Base-by-base conservation (phyloP, 2,888 invertebrate species). In the Heliconius ismenius region DNA sequence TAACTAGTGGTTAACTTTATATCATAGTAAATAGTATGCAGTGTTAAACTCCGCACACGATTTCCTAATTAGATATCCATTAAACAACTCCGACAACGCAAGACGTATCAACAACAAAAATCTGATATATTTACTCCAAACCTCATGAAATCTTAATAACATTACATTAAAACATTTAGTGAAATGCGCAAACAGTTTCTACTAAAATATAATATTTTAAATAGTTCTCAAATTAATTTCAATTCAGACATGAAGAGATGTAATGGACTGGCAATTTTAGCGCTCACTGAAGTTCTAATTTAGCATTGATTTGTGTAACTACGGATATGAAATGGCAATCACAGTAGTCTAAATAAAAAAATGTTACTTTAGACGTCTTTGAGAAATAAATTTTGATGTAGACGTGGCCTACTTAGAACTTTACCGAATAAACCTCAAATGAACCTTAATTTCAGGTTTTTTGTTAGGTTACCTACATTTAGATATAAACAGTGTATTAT, bases 191-290 rank as follows among this genome's bases (percentile, higher is more conserved):
- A 72, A 65, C 72, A 65, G 39, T 32, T 72, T 65, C 72, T 39
- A 28, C 64, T 54, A n/a, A 64, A 70, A 70, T 21, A 65, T 65
- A 65, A 65, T 72, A 72, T 76, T 76, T 76, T 60, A 68, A 69
- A 67, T 77, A 76, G 75, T 79, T 77, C 69, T 39, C 73, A 70
- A 79, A 77, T 79, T 70, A 77, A 77, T 74, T 76, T 76, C 72
- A 76, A 64, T 78, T 75, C 74, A 78, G 68, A 65, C 79, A 73
- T 76, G 62, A 75, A 79, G 63, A 65, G 49, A 73, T 68, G 67
- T 78, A 79, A 79, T 79, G 75, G 74, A 76, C 72, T 74, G 60
- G 73, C 73, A 78, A 74, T 72, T 79, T 78, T 75, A 75, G 73
- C n/a, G 78, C 60, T 76, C 69, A 78, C 54, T 78, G 74, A 76